Conservation (phyloP, 2,797 vertebrate genomes). For the Alexandromys oeconomus region DNA sequence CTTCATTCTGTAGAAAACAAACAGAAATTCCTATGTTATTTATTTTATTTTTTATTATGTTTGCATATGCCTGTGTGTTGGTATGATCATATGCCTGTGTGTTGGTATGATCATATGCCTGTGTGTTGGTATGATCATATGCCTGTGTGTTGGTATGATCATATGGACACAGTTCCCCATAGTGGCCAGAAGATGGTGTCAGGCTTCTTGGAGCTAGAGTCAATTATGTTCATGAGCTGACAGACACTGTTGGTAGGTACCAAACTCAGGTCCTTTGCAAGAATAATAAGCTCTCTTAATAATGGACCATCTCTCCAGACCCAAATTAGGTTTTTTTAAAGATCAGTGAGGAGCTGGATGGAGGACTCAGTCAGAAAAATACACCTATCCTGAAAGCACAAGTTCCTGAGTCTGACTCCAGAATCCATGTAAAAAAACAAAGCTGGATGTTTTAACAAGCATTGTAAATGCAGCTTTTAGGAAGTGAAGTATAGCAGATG, state of each 20-base stretch:
- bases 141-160: not conserved
- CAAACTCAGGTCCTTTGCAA: not conserved
- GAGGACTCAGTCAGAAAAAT: not conserved
- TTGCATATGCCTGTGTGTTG: not conserved
- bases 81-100: not conserved
- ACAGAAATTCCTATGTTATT: not conserved
- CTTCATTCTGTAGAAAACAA: slow-evolving; percentile 2
- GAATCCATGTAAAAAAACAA: not conserved
- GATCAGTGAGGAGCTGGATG: not conserved
- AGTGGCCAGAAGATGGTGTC: not conserved
- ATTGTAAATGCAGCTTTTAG: not conserved
- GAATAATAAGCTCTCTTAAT: not conserved
- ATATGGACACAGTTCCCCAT: not conserved
- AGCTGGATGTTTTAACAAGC: not conserved
- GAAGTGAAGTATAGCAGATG: not conserved
- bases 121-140: too few species aligned
- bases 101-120: not conserved
- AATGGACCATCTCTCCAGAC: not conserved
- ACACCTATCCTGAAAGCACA: not conserved
- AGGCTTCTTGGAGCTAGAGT: not conserved
- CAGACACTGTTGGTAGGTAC: too few species aligned
- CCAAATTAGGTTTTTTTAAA: not conserved
- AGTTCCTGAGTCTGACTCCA: not conserved
- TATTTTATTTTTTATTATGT: not conserved
- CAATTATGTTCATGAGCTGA: not conserved